Conservation (phyloP, 2,113 vertebrate genomes). For the Oryzias curvinotus region DNA sequence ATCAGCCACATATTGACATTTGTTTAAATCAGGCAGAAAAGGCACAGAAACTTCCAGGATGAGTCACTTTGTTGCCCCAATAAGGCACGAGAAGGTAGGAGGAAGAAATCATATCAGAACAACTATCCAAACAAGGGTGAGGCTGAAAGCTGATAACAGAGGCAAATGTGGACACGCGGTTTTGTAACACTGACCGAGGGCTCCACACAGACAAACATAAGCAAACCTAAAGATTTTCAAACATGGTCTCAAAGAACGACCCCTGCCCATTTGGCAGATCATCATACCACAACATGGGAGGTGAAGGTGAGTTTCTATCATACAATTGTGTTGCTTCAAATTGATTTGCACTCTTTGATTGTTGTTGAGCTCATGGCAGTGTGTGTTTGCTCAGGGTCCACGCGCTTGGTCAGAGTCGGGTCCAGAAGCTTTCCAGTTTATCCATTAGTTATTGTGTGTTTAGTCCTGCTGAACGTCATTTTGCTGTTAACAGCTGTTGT, state of each 20-base stretch:
- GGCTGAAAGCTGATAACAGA: not conserved
- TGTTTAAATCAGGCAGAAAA: too few species aligned
- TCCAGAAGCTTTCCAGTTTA: constrained; percentile 1
- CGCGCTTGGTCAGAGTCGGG: too few species aligned
- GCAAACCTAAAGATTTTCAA: constrained; percentile 3
- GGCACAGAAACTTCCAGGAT: not conserved
- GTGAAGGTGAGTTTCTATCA: too few species aligned
- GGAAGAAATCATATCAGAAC: not conserved
- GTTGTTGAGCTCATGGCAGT: too few species aligned
- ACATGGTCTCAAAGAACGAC: not conserved
- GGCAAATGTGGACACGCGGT: not conserved
- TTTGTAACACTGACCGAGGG: constrained; percentile 42
- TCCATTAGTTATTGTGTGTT: constrained; percentile 25
- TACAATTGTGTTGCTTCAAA: too few species aligned
- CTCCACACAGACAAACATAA: constrained; percentile 2
- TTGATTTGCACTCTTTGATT: too few species aligned
- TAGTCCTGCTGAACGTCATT: constrained; percentile 39
- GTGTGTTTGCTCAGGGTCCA: too few species aligned
- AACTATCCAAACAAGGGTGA: not conserved
- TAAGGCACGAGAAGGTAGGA: not conserved
- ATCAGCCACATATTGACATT: too few species aligned
- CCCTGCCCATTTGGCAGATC: too few species aligned
- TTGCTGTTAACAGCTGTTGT: constrained; percentile 38
- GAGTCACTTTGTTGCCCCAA: not conserved
- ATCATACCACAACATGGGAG: too few species aligned